Conservation (phyloP, 2,113 vertebrate species). For the Pavo muticus region DNA sequence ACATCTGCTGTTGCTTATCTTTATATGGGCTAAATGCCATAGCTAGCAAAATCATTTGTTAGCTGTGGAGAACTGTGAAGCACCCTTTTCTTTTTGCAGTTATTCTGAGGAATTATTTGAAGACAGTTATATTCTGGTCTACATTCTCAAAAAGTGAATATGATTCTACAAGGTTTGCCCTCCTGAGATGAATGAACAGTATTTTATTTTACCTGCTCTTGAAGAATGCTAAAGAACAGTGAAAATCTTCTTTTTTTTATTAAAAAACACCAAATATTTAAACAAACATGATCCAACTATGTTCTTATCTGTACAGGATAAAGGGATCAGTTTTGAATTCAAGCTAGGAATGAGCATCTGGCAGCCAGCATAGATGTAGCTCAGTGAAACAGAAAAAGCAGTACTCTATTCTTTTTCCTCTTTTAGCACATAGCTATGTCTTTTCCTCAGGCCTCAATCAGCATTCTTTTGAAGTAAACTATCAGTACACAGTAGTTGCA, state of each 20-base stretch:
- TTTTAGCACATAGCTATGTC: not conserved
- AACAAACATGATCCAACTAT: not conserved
- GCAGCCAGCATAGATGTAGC: slow-evolving; percentile 12
- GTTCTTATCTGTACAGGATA: not conserved
- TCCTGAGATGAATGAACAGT: not conserved
- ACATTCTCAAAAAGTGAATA: not conserved
- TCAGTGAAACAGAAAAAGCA: slow-evolving; percentile 28
- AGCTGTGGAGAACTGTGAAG: not conserved
- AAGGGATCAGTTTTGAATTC: not conserved
- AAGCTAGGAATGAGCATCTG: not conserved
- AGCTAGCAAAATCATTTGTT: not conserved
- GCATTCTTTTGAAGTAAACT: slow-evolving; percentile 68
- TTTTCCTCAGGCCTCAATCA: slow-evolving; percentile 53
- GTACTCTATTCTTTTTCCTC: slow-evolving; percentile 33
- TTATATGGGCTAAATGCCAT: not conserved
- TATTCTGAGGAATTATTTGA: not conserved
- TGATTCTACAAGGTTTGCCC: not conserved
- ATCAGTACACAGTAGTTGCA: slow-evolving; percentile 34
- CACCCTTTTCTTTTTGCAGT: not conserved
- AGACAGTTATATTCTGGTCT: not conserved
- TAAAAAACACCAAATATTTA: not conserved
- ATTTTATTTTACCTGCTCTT: not conserved
- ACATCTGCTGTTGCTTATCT: no score
- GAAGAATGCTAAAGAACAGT: not conserved
- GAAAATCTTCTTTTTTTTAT: not conserved